Evolutionary conservation across 2,888 invertebrate species (phyloP).

Genomic region (Athalia cordata): DNA sequence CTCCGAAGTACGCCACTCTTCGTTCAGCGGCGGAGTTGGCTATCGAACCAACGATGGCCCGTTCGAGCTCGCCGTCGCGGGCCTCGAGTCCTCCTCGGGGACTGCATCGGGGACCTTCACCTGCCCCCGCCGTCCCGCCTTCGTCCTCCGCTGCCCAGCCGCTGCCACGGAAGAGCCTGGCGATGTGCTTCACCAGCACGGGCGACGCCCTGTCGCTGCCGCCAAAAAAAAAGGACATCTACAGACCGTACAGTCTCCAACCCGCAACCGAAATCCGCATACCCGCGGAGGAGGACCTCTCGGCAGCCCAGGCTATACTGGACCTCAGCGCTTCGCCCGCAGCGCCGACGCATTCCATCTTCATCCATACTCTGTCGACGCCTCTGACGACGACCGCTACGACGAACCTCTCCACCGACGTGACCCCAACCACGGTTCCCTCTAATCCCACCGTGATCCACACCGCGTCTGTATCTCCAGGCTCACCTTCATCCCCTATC

Average conservation of each 20-base stretch:
- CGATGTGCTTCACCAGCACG: constrained; percentile 91
- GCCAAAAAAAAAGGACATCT: constrained; percentile 94
- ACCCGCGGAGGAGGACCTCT: constrained; percentile 87
- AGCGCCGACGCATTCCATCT: constrained; percentile 69
- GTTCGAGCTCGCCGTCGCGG: constrained; percentile 49
- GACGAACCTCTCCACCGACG: constrained; percentile 48
- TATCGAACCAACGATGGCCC: constrained; percentile 61
- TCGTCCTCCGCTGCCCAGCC: constrained; percentile 20
- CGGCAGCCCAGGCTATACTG: constrained; percentile 91
- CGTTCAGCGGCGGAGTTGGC: constrained; percentile 75
- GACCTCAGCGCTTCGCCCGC: constrained; percentile 92
- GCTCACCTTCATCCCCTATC: constrained; percentile 57
- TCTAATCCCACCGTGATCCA: not conserved
- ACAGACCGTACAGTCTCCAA: constrained; percentile 86
- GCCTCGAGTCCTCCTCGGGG: constrained; percentile 56
- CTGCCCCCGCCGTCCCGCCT: constrained; percentile 55
- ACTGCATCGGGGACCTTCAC: constrained; percentile 52
- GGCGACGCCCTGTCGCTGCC: constrained; percentile 89
- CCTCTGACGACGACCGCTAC: constrained; percentile 75
- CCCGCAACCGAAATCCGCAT: constrained; percentile 76
- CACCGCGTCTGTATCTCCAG: constrained; percentile 61
- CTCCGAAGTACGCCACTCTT: constrained; percentile 76
- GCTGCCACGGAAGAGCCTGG: constrained; percentile 81
- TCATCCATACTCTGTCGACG: constrained; percentile 76
- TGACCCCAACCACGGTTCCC: not conserved